These are phyloP conservation scores for Plagodis pulveraria DNA, from an alignment of 2,888 invertebrate genomes.

Conservation along the genomic window DNA sequence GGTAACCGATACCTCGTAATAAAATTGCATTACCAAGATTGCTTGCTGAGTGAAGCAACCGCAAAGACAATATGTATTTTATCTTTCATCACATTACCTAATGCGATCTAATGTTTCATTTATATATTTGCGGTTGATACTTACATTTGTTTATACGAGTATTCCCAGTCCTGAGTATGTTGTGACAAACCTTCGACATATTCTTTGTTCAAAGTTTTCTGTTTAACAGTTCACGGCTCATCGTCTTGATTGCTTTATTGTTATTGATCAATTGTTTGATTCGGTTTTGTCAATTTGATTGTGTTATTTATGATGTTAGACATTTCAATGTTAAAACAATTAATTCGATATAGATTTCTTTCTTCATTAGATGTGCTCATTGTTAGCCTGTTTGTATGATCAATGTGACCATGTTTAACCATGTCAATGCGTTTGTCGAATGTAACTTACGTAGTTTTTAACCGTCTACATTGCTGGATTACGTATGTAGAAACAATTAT, in stretches of 20 bases:
- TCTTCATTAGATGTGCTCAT: slow-evolving; percentile 3
- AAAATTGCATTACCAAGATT: slow-evolving; percentile 61
- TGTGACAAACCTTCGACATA: slow-evolving; percentile 54
- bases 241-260: slow-evolving; percentile 71
- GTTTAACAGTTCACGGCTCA: slow-evolving; percentile 19
- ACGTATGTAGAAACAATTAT: background rate
- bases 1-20: slow-evolving; percentile 51
- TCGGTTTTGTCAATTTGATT: slow-evolving; percentile 55
- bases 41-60: slow-evolving; percentile 52
- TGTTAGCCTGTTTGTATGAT: no score
- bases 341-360: slow-evolving; percentile 30
- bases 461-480: background rate
- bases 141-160: background rate
- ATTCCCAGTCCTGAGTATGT: slow-evolving; percentile 7
- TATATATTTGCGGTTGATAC: slow-evolving; percentile 47
- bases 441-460: no score
- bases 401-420: no score
- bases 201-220: slow-evolving; percentile 65
- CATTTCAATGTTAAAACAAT: slow-evolving; percentile 39
- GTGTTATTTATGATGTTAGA: slow-evolving; percentile 39
- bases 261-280: slow-evolving; percentile 54
- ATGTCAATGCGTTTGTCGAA: no score
- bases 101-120: slow-evolving; percentile 54
- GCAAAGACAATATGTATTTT: slow-evolving; percentile 62
- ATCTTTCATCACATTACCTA: slow-evolving; percentile 67